A percentile compares a stretch with the other conserved stretches of the same genome.
Conservation (phyloP, 2,797 vertebrate genomes). For the Lacerta bilineata region DNA sequence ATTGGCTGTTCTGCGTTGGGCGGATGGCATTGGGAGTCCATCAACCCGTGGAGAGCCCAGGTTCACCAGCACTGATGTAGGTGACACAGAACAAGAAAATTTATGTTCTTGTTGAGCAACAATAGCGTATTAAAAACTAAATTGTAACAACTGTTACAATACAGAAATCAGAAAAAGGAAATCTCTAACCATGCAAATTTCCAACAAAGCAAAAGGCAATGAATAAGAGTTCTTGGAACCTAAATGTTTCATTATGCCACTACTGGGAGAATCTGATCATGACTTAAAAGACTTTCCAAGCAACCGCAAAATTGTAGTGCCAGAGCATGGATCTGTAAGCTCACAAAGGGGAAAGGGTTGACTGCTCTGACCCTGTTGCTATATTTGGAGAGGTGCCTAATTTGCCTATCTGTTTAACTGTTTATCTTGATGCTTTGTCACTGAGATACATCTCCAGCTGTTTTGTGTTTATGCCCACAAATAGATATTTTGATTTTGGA, state of each 20-base stretch:
- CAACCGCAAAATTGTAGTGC: background rate
- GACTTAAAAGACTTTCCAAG: background rate
- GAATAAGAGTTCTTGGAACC: background rate
- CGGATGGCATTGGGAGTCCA: too few species aligned
- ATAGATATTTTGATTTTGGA: too few species aligned
- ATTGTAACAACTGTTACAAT: too few species aligned
- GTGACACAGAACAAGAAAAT: background rate
- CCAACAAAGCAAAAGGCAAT: background rate
- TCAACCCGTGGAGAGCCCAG: too few species aligned
- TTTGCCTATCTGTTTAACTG: too few species aligned
- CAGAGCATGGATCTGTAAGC: background rate
- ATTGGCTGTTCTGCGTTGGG: too few species aligned
- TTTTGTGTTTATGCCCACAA: too few species aligned
- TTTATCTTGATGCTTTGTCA: too few species aligned
- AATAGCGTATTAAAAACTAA: background rate
- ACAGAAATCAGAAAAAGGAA: background rate
- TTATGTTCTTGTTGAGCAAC: constrained; percentile 18
- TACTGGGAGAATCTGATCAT: background rate
- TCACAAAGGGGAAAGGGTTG: background rate
- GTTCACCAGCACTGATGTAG: too few species aligned
- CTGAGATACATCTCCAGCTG: too few species aligned
- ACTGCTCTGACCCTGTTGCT: too few species aligned
- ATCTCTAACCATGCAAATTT: background rate
- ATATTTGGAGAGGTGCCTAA: too few species aligned
- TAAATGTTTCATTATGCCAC: background rate